Evolutionary conservation across 2,113 vertebrate species (phyloP).

Genomic region (Lonchura striata): DNA sequence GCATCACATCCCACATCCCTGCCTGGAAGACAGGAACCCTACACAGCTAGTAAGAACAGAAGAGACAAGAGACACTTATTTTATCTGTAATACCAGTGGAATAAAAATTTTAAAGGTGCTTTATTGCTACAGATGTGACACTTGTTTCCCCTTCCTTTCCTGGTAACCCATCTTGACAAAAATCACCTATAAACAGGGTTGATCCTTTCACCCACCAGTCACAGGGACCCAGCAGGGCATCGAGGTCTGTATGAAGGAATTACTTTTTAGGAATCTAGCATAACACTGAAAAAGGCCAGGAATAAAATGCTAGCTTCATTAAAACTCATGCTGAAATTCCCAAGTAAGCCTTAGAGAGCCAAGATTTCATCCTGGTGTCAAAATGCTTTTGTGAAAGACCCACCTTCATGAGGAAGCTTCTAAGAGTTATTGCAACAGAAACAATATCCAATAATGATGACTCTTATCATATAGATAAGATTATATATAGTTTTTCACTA

Average conservation of each 20-base stretch:
- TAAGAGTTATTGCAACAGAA: background rate
- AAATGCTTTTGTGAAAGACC: background rate
- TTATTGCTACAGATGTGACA: background rate
- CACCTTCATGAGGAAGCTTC: background rate
- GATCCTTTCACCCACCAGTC: background rate
- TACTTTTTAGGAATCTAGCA: background rate
- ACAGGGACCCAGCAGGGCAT: background rate
- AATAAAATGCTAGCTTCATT: background rate
- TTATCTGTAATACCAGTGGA: background rate
- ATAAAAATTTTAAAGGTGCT: background rate
- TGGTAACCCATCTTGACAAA: background rate
- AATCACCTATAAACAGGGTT: background rate
- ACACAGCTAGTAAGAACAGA: background rate
- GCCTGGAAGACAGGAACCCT: background rate
- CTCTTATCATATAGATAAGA: background rate
- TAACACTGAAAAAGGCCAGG: background rate
- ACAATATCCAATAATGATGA: background rate
- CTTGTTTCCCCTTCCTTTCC: background rate
- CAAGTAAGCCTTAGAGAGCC: background rate
- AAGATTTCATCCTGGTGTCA: background rate
- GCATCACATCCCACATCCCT: fast-evolving
- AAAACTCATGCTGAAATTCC: background rate
- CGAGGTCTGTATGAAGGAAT: background rate
- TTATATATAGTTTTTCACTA: background rate
- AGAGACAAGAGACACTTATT: background rate